These are phyloP conservation scores for Muraenolepis orangiensis DNA, from an alignment of 2,797 vertebrate genomes.

Conservation along the genomic window DNA sequence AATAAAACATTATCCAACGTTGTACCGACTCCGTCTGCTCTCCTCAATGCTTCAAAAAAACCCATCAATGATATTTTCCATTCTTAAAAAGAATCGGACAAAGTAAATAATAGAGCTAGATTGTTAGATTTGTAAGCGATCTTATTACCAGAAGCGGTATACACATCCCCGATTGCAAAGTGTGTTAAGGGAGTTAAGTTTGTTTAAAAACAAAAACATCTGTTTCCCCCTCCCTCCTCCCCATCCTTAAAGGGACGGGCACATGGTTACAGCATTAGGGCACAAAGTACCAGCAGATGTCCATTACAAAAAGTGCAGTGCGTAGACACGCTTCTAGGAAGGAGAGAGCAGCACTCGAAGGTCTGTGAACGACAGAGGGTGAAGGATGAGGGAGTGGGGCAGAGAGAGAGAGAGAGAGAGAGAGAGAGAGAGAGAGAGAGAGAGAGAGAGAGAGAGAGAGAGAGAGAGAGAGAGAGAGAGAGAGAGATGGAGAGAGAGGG, in stretches of 20 bases:
- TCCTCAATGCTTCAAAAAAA: not conserved
- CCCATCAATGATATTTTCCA: not conserved
- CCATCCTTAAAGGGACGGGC: slow-evolving; percentile 39
- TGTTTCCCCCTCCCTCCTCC: slow-evolving; percentile 26
- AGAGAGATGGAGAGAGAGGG: not conserved
- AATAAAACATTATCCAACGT: not conserved
- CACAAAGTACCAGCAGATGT: slow-evolving; percentile 62
- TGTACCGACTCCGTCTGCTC: not conserved
- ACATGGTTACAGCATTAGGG: slow-evolving; percentile 62
- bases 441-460: not conserved
- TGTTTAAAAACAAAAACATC: not conserved
- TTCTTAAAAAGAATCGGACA: not conserved
- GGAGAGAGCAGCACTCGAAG: slow-evolving; percentile 25
- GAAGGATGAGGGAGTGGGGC: slow-evolving; percentile 36
- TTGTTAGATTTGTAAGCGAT: not conserved
- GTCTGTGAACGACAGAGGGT: too few species aligned
- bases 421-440: slow-evolving; percentile 7
- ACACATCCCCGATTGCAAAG: slow-evolving; percentile 8
- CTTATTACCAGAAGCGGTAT: slow-evolving; percentile 10
- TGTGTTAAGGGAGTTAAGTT: not conserved
- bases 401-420: slow-evolving; percentile 41
- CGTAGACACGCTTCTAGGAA: slow-evolving; percentile 23
- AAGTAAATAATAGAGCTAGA: too few species aligned
- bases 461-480: not conserved
- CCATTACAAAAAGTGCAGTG: slow-evolving; percentile 45